These are phyloP conservation scores for Ploceus nigricollis DNA, from an alignment of 2,113 vertebrate species.

Conservation along the genomic window DNA sequence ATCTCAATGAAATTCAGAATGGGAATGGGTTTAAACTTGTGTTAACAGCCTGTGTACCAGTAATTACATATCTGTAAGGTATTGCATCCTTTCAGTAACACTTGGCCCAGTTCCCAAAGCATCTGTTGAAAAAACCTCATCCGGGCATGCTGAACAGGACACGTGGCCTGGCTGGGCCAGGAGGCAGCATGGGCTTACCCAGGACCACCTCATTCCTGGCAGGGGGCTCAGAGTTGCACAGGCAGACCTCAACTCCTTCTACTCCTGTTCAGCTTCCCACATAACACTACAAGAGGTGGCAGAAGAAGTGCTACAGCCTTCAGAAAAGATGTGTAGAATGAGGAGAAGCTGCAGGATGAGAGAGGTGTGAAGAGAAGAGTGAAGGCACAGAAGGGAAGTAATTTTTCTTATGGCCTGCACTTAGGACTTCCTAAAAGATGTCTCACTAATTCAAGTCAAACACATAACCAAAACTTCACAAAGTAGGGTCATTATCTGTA, in stretches of 20 bases:
- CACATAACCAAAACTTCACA: not conserved
- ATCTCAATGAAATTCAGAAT: not conserved
- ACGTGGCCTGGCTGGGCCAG: not conserved
- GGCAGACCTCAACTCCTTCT: not conserved
- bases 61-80: not conserved
- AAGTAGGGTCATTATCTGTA: not conserved
- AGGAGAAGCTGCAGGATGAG: not conserved
- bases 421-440: not conserved
- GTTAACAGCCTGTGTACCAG: not conserved
- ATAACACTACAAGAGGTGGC: not conserved
- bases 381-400: not conserved
- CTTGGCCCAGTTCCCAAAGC: not conserved
- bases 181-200: rapidly evolving
- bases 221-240: not conserved
- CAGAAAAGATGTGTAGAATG: rapidly evolving
- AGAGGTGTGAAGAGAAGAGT: not conserved
- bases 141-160: not conserved
- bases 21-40: not conserved
- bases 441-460: not conserved
- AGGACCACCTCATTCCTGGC: not conserved
- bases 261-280: not conserved
- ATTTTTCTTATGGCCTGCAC: not conserved
- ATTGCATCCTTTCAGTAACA: not conserved
- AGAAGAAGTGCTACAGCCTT: not conserved
- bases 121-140: not conserved